Conservation (phyloP, 1,140 invertebrate genomes). For the Anastrepha ludens region DNA sequence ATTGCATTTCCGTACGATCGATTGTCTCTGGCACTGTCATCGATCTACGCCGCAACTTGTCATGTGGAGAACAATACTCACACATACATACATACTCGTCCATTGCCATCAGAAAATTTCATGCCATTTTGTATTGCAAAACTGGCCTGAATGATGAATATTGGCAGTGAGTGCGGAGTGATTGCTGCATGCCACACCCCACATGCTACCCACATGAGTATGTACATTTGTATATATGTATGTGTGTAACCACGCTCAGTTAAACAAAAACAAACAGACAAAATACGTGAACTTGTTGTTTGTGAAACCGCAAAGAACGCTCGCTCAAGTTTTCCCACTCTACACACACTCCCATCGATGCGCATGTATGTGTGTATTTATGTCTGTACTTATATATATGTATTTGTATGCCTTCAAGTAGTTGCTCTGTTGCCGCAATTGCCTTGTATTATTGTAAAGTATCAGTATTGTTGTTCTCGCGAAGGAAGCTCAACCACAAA, state of each 20-base stretch:
- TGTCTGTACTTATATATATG: too few relatives aligned
- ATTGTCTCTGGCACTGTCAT: neutral
- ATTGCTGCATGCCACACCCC: neutral
- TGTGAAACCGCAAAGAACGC: too few relatives aligned
- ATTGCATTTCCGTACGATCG: neutral
- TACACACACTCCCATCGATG: too few relatives aligned
- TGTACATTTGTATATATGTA: too few relatives aligned
- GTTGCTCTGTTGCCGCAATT: neutral
- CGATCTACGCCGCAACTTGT: neutral
- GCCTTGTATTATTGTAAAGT: constrained; percentile 24
- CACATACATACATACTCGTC: neutral
- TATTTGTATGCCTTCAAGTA: neutral
- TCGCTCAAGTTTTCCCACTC: too few relatives aligned
- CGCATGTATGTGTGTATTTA: too few relatives aligned
- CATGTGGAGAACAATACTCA: neutral
- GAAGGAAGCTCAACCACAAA: constrained; percentile 36
- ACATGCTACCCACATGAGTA: too few relatives aligned
- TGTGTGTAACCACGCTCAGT: too few relatives aligned
- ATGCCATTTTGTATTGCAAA: neutral
- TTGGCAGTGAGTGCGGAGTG: neutral
- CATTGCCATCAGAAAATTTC: neutral
- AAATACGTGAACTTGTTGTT: neutral
- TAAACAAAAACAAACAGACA: neutral
- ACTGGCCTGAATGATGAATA: neutral
- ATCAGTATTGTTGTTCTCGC: neutral